Conservation (phyloP, 2,113 vertebrate species). For the Epinephelus moara region DNA sequence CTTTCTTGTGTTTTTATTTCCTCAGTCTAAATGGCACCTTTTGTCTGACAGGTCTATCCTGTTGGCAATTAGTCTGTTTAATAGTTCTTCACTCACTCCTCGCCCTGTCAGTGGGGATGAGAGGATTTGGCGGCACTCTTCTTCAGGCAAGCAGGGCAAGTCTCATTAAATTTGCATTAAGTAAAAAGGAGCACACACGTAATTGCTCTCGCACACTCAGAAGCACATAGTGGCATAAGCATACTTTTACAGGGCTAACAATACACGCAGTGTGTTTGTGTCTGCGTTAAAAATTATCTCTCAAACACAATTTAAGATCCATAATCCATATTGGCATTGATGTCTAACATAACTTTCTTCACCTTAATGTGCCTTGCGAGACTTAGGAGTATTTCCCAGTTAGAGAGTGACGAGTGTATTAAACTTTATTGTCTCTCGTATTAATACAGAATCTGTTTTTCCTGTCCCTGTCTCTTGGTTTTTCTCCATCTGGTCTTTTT, state of each 20-base stretch:
- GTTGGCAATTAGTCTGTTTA: conserved; percentile 84
- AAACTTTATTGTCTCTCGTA: conserved; percentile 29
- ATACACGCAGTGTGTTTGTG: not conserved
- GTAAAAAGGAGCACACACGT: conserved; percentile 41
- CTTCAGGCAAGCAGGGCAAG: conserved; percentile 75
- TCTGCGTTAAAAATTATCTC: not conserved
- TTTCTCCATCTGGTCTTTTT: conserved; percentile 54
- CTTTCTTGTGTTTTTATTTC: conserved; percentile 12
- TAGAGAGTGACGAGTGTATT: conserved; percentile 1
- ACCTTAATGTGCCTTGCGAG: conserved; percentile 9
- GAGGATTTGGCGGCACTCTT: conserved; percentile 81
- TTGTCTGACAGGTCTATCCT: conserved; percentile 17
- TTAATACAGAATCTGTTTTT: conserved; percentile 17
- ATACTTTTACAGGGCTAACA: conserved; percentile 35
- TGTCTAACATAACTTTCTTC: not conserved
- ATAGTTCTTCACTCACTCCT: conserved; percentile 81
- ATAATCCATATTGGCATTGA: not conserved
- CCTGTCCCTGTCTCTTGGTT: conserved; percentile 16
- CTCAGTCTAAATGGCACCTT: conserved; percentile 27
- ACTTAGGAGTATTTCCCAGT: conserved; percentile 5
- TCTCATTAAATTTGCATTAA: conserved; percentile 86
- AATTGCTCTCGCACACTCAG: conserved; percentile 30
- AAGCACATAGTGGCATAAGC: conserved; percentile 27
- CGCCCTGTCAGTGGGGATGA: conserved; percentile 78
- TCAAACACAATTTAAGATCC: not conserved